Evolutionary conservation across 2,888 invertebrate species (phyloP).

Genomic region (Bellardia pandia): DNA sequence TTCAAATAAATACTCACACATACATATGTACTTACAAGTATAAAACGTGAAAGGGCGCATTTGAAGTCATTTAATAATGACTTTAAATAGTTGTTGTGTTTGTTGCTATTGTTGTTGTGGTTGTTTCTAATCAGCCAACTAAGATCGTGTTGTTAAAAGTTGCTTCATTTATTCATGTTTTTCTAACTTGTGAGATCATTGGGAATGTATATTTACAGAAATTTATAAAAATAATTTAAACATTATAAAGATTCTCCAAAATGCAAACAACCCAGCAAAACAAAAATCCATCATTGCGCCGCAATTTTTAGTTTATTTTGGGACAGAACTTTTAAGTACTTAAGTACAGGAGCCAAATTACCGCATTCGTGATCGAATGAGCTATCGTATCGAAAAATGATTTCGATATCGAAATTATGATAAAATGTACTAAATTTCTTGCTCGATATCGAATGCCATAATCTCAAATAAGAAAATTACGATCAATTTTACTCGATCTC

Average conservation of each 20-base stretch:
- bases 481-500: no score
- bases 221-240: slow-evolving; percentile 14
- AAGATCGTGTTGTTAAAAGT: slow-evolving; percentile 70
- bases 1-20: slow-evolving; percentile 5
- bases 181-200: slow-evolving; percentile 43
- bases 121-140: slow-evolving; percentile 61
- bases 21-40: neutral
- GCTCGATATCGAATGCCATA: no score
- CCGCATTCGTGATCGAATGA: no score
- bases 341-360: no score
- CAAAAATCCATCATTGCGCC: no score
- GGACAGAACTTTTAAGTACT: no score
- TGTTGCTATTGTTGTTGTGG: slow-evolving; percentile 20
- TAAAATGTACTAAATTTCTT: no score
- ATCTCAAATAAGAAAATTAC: no score
- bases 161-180: slow-evolving; percentile 73
- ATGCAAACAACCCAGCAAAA: slow-evolving; percentile 12
- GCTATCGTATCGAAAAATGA: no score
- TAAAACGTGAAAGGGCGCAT: slow-evolving; percentile 69
- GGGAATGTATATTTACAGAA: slow-evolving; percentile 34
- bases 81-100: slow-evolving; percentile 40
- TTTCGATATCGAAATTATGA: no score
- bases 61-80: slow-evolving; percentile 67
- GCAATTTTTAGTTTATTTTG: no score
- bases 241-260: neutral